Evolutionary conservation across 1,140 invertebrate genomes (phyloP), one percentile per base, ranked within the genome.

Genomic region (Drosophila albomicans): DNA sequence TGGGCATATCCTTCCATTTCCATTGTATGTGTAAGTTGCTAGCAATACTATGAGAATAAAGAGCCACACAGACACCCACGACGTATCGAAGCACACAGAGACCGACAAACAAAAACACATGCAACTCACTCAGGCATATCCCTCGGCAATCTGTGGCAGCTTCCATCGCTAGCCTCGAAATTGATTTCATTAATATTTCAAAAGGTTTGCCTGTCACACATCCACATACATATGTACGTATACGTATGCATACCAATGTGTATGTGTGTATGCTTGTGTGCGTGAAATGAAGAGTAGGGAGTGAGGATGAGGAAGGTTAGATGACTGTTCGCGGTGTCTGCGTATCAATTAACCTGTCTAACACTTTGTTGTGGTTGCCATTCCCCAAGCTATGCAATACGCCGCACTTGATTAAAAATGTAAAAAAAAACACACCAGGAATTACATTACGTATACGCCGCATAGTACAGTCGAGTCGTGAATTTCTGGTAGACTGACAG

Each of bases 101-200:
- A 57, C 43, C 32, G 25, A 63, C 46, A 38, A 4, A 52, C 35
- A 51, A 35, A 45, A 7, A 3, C 35, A 51, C 28, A 41, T 11
- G 13, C 41, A 8, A 30, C 10, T 15, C 8, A 32, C 35, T 41
- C 25, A 8, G 58, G 43, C 41, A 63, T 57, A 64, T 56, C 68
- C 66, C 59, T 35, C 7, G 57, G 65, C 71, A 74, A 74, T 69
- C 65, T 68, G 56, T 56, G 41, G 57, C 71, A 70, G 73, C 67
- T 71, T 75, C 51, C 57, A 61, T 43, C 49, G 43, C 43, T 52
- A 58, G 71, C 67, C 67, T 45, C 64, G 41, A 88, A 88, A 88
- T 88, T 88, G 85, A 88, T 88, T 88, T 81, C 84, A 88, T 88
- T 81, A 88, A 88, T 88, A 88, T 88, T 88, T 88, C 85, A 88